phyloP scores from a whole-genome alignment of 2,113 vertebrate genomes.

The Crocuta crocuta region DNA sequence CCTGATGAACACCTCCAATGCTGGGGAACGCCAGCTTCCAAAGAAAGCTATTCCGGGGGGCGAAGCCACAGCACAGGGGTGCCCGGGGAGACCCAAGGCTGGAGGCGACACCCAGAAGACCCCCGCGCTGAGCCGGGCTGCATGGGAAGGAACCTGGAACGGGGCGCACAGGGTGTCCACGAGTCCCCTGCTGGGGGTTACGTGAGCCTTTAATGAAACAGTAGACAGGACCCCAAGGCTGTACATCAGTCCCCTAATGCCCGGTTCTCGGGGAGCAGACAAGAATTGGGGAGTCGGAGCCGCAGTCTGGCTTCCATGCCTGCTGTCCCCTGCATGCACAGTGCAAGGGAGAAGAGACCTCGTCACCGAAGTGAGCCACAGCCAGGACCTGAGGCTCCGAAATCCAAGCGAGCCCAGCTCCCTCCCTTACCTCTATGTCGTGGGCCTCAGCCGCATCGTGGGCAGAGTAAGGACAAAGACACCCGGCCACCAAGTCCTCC shows the following conservation, averaged over 20 bases:
- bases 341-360: not conserved
- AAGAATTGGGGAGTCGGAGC: not conserved
- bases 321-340: not conserved
- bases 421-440: fast-evolving
- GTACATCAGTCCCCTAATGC: fast-evolving
- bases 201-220: not conserved
- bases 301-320: fast-evolving
- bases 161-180: fast-evolving
- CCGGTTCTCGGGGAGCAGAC: too few species aligned
- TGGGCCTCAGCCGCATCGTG: fast-evolving
- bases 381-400: not conserved
- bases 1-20: not conserved
- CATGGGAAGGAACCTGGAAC: fast-evolving
- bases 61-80: not conserved
- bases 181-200: not conserved
- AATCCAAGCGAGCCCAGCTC: fast-evolving
- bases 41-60: not conserved
- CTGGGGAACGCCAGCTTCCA: not conserved
- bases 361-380: not conserved
- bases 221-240: not conserved
- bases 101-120: not conserved
- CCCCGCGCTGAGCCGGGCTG: not conserved
- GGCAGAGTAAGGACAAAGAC: not conserved
- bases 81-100: fast-evolving
- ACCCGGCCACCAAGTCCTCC: fast-evolving